phyloP scores from a whole-genome alignment of 2,797 vertebrate species.

The Cynodonichthys magdalenae region DNA sequence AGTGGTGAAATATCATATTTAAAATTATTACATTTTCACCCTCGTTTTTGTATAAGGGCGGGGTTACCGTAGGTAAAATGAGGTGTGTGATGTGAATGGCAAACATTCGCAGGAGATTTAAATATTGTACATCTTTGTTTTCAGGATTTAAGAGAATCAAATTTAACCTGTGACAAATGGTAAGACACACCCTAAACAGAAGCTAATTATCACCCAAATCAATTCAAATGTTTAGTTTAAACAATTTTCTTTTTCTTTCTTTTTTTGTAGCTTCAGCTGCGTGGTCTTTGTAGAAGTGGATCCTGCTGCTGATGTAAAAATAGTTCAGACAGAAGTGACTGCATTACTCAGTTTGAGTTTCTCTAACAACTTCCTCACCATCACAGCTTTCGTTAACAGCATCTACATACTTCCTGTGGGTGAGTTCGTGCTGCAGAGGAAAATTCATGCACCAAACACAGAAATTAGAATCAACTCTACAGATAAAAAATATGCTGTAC shows the following conservation, averaged over 20 bases:
- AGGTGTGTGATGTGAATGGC: too few relatives aligned
- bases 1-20: too few relatives aligned
- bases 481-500: not conserved
- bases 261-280: slow-evolving; percentile 60
- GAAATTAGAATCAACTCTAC: not conserved
- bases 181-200: slow-evolving; percentile 34
- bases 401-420: slow-evolving; percentile 69
- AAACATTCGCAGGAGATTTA: too few relatives aligned
- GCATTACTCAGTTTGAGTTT: slow-evolving; percentile 45
- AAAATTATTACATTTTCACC: too few relatives aligned
- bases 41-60: too few relatives aligned
- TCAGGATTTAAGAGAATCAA: slow-evolving; percentile 32
- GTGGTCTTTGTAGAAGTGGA: slow-evolving; percentile 56
- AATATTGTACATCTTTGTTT: slow-evolving; percentile 9
- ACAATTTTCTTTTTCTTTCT: not conserved
- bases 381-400: slow-evolving; percentile 41
- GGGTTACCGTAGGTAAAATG: too few relatives aligned
- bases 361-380: slow-evolving; percentile 21
- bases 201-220: not conserved
- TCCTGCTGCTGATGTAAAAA: slow-evolving; percentile 58
- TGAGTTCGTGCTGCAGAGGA: slow-evolving; percentile 38
- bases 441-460: not conserved
- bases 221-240: not conserved
- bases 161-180: slow-evolving; percentile 35
- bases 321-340: slow-evolving; percentile 52